Evolutionary conservation across 2,797 vertebrate species (phyloP), one percentile per base, ranked within the genome.

Genomic region (Setipinna tenuifilis): DNA sequence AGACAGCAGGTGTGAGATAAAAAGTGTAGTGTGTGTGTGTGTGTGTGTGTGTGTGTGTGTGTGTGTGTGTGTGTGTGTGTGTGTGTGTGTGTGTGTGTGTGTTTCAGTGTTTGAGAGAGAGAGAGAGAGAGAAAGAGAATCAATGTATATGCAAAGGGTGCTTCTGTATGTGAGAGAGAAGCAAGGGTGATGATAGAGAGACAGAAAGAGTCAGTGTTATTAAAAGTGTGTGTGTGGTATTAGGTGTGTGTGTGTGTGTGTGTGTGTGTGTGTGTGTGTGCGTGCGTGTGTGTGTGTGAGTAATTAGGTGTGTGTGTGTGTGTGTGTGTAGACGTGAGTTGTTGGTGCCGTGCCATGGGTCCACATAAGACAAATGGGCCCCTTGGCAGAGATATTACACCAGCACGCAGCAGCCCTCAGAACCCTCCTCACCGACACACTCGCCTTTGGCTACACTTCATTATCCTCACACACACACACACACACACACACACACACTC

Each of bases 301-400:
- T 65, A 10, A 23, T 9, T 65, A 25, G 2, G 61, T 71, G 68
- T 75, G 68, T 41, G 68, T 19, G 31, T 19, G 68, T 41, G 28
- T 35, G 68, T 35, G 68, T 78, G 71, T 44, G 71, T 78, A 35
- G 5, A 71, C 31, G 16, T 35, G 14, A 41, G 28, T 17, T 75
- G 68, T 41, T 62, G 23, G 21, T 62, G 59, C 61, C 25, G 61
- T 23, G 61, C 61, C 23, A 25, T 65, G 6, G 11, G 65, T 12
- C 65, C 65, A 16, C 65, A 71, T 71, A 28, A 71, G 65, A 71
- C 65, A 71, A 71, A 31, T 71, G 65, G 65, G 65, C 6, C 65
- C 31, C 12, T 71, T 31, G 65, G 25, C 65, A 31, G 65, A 71
- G 25, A 31, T 17, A 31, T 9, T 11, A 71, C 65, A 31, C 65